Evolutionary conservation across 2,113 vertebrate genomes (phyloP).

Genomic region (Anser cygnoides): DNA sequence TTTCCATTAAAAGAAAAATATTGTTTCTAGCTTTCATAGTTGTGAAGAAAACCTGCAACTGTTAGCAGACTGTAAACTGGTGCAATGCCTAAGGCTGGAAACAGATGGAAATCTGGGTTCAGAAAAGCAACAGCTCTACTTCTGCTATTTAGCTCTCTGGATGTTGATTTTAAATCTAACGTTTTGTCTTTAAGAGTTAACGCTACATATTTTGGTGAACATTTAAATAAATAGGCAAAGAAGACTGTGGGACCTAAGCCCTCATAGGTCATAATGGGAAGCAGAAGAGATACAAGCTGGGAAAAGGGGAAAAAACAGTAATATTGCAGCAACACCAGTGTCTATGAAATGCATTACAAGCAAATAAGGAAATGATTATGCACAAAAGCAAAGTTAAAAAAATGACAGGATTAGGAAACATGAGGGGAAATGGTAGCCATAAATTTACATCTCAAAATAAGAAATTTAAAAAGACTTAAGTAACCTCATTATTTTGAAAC

Average conservation of each 20-base stretch:
- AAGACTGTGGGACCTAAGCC: neutral
- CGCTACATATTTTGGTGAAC: neutral
- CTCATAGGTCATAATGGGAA: neutral
- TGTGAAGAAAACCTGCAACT: conserved; percentile 13
- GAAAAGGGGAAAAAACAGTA: neutral
- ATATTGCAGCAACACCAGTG: neutral
- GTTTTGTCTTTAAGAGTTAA: neutral
- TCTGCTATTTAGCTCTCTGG: neutral
- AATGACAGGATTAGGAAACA: neutral
- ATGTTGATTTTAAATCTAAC: neutral
- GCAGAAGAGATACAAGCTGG: neutral
- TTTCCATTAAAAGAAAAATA: conserved; percentile 8
- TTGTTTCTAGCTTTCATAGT: neutral
- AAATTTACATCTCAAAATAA: neutral
- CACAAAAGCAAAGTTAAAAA: neutral
- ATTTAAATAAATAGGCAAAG: neutral
- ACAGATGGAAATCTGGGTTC: conserved; percentile 4
- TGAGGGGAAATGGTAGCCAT: neutral
- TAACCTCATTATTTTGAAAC: neutral
- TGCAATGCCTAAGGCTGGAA: conserved; percentile 3
- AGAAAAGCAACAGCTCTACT: neutral
- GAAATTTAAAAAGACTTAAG: neutral
- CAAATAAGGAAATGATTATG: neutral
- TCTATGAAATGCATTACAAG: neutral
- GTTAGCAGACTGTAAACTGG: neutral